phyloP scores from a whole-genome alignment of 2,888 invertebrate species.

The Drosophila fulvimacula region DNA sequence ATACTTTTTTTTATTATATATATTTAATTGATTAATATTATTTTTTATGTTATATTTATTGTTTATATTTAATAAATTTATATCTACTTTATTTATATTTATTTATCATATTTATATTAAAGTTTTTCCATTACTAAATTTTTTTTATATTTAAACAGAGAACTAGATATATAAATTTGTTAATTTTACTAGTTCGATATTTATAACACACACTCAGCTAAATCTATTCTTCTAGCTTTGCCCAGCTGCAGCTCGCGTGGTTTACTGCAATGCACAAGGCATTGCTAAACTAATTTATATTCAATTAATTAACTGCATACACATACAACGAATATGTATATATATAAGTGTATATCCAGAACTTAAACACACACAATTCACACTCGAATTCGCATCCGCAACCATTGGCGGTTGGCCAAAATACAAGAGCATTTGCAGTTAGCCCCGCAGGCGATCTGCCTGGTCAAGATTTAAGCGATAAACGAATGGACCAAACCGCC shows the following conservation, averaged over 20 bases:
- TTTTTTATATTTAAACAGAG: no score
- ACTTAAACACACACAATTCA: constrained; percentile 3
- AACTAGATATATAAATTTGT: no score
- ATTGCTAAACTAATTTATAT: constrained; percentile 49
- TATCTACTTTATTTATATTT: neutral
- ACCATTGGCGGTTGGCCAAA: constrained; percentile 54
- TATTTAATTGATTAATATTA: no score
- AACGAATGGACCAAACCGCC: constrained; percentile 48
- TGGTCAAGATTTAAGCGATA: constrained; percentile 51
- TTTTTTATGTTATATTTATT: no score
- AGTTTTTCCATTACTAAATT: no score
- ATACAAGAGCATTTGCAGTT: constrained; percentile 28
- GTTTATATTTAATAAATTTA: neutral
- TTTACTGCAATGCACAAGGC: constrained; percentile 12
- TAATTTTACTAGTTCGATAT: neutral
- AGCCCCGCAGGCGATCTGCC: constrained; percentile 26
- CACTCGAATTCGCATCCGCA: constrained; percentile 25
- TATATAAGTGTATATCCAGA: neutral
- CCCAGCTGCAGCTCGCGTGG: neutral
- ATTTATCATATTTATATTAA: no score
- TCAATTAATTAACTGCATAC: constrained; percentile 61
- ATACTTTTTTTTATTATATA: no score
- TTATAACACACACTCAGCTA: neutral
- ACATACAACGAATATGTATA: constrained; percentile 8
- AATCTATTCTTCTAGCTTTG: neutral